phyloP scores from a whole-genome alignment of 2,113 vertebrate species.

The Heterotis niloticus region DNA sequence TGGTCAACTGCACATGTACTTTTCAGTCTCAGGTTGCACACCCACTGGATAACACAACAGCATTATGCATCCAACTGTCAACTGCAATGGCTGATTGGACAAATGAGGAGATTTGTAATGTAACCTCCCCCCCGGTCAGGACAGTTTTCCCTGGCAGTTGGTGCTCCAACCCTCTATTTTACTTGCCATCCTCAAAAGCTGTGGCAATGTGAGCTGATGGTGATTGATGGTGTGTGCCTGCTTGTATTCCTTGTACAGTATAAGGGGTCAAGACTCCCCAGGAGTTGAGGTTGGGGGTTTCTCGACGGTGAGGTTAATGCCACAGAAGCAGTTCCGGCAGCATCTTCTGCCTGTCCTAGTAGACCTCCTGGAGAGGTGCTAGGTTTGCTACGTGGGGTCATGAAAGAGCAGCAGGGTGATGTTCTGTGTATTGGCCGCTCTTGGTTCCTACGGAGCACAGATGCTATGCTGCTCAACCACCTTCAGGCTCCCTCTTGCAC shows the following conservation, averaged over 20 bases:
- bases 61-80: neutral
- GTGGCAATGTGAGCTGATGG: neutral
- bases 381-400: neutral
- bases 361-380: no score
- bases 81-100: neutral
- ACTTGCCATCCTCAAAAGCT: neutral
- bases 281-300: neutral
- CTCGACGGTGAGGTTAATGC: neutral
- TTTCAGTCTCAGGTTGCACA: neutral
- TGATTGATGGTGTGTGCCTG: neutral
- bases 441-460: no score
- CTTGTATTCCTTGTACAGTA: neutral
- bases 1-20: neutral
- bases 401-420: neutral
- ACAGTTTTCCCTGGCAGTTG: neutral
- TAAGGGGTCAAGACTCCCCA: neutral
- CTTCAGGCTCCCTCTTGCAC: no score
- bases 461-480: no score
- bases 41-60: neutral
- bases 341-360: no score
- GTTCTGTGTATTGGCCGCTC: neutral
- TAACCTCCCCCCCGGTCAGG: neutral
- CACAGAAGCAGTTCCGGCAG: neutral
- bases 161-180: neutral
- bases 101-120: no score